Base-by-base conservation (phyloP, 2,113 vertebrate species). In the Otus sunia region DNA sequence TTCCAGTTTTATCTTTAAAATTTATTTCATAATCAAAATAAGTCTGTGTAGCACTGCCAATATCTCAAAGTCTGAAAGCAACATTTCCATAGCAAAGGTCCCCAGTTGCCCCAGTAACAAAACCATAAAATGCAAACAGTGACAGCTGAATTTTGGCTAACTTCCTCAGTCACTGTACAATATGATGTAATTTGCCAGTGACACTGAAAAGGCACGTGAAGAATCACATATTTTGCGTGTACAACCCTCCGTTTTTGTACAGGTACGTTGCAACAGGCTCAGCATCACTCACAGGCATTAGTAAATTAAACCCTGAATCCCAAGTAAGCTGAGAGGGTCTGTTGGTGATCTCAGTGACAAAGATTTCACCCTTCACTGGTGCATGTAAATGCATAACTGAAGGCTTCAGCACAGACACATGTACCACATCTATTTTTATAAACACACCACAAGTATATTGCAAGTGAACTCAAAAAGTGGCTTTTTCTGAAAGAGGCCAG, bases 41-140 rank as follows among this genome's bases (percentile, higher is more conserved):
- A 85, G 5, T 52, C 64, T 68, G 23, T 66, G 43, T 30, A 88
- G 22, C 26, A 25, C 15, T 86, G 92, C 49, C 53, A 87, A 3
- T 69, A 68, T 80, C 75, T 83, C 49, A 18, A 60, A 82, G 27
- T 79, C 84, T 75, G 60, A 91, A 95, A 82, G n/a, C 60, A 81
- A 18, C 10, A 64, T 87, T 95, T 95, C 43, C 52, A 66, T 32
- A 86, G 69, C 64, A 91, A 79, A 91, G 30, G 49, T 60, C 52
- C 15, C 15, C 52, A 74, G 92, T 72, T 94, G 68, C 80, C 88
- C 49, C 73, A 89, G 80, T 68, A 95, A 95, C 83, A 95, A 93
- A 96, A 79, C 25, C 25, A 26, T 36, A 52, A 84, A 27, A 15
- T 81, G 10, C 41, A 92, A 92, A 87, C 17, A 72, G 26, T 71